Evolutionary conservation across 1,140 invertebrate genomes (phyloP).

Genomic region (Berghia stephanieae): DNA sequence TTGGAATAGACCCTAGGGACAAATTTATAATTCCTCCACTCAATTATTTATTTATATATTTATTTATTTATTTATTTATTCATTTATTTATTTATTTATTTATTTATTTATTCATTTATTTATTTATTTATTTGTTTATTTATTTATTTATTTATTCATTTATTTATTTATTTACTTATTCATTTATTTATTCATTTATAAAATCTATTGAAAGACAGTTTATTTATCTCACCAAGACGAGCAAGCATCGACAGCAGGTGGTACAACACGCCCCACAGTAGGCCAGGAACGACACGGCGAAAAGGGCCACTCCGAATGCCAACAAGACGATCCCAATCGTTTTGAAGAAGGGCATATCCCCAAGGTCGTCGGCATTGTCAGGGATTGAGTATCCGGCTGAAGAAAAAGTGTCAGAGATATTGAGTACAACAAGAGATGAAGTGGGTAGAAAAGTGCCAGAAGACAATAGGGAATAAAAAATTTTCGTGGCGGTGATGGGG

Average conservation of each 20-base stretch:
- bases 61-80: not conserved
- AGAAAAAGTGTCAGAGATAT: too few species aligned
- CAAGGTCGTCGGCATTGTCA: constrained; percentile 42
- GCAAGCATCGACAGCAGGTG: constrained; percentile 80
- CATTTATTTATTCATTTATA: not conserved
- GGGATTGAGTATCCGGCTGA: not conserved
- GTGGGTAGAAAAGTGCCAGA: too few species aligned
- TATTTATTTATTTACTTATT: not conserved
- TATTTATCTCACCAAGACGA: constrained; percentile 72
- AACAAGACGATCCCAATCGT: constrained; percentile 71
- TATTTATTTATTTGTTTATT: not conserved
- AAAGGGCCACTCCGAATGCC: constrained; percentile 79
- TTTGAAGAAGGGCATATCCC: constrained; percentile 68
- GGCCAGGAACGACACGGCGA: constrained; percentile 84
- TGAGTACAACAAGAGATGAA: too few species aligned
- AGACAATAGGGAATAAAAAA: too few species aligned
- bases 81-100: not conserved
- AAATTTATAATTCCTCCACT: too few species aligned
- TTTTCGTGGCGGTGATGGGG: too few species aligned
- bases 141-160: not conserved
- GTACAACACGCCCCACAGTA: constrained; percentile 82
- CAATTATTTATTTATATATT: too few species aligned
- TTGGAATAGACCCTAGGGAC: too few species aligned
- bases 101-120: not conserved
- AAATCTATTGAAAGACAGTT: not conserved